Base-by-base conservation (phyloP, 2,888 invertebrate species). In the Pyrochroa serraticornis region DNA sequence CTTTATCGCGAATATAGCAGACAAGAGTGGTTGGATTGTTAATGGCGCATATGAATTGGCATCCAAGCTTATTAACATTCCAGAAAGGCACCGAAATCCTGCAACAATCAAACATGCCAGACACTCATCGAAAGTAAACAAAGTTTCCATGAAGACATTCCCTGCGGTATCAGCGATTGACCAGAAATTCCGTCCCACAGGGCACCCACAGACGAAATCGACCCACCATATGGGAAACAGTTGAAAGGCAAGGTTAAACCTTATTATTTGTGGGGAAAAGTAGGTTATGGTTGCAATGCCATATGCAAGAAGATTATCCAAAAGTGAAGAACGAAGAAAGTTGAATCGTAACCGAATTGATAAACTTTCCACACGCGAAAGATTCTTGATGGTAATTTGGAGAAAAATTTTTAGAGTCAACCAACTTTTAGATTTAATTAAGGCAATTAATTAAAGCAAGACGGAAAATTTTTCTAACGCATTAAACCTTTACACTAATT, bases 241-340 rank as follows among this genome's bases (percentile, higher is more conserved):
- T 61, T 58, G 50, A 52, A 49, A 58, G 57, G 61, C 66, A 66
- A 66, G 66, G 64, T 59, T 64, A 53, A 50, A 48, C 8, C 9
- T 58, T 60, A 47, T 43, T 41, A 55, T 34, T 22, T 32, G 49
- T 43, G 22, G 36, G 54, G 51, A 62, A 58, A 62, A 58, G 58
- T 58, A 51, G 62, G 58, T 59, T 62, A 56, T 39, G 37, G 51
- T 48, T 51, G 55, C 33, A 46, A 47, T 42, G 37, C 22, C 13
- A 14, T 22, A 54, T 8, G 39, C 12, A 36, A 13, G 32, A 44
- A 44, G 12, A 42, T 50, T 9, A 35, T 35, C 34, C 33, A 14
- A 6, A 8, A 8, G 14, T 9, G 42, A 35, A 37, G 32, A 50
- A 39, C 30, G 42, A 42, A 50, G 50, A 51, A 51, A 51, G 51